Conservation (phyloP, 2,797 vertebrate genomes). For the Mionectes olivaceus region DNA sequence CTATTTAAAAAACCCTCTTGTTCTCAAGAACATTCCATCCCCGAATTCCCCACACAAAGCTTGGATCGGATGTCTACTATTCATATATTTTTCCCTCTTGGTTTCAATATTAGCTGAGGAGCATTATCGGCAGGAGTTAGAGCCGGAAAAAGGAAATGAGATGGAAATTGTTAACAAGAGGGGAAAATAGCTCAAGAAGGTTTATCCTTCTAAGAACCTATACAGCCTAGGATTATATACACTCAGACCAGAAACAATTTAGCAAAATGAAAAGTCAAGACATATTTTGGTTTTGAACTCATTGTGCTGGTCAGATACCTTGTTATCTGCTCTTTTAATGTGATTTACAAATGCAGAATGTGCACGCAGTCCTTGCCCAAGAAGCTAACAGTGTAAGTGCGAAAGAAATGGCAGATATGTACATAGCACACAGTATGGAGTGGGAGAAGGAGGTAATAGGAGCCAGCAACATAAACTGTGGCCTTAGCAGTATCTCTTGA, state of each 20-base stretch:
- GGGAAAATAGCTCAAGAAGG: slow-evolving; percentile 47
- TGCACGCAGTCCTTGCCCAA: neutral
- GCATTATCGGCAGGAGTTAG: slow-evolving; percentile 57
- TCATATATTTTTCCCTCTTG: slow-evolving; percentile 62
- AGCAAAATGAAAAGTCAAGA: neutral
- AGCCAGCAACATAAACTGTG: neutral
- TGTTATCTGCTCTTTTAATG: neutral
- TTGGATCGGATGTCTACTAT: slow-evolving; percentile 73
- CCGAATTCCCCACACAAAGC: slow-evolving; percentile 45
- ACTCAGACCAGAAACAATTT: neutral
- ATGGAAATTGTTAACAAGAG: slow-evolving; percentile 66
- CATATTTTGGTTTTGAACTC: neutral
- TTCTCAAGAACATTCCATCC: slow-evolving; percentile 68
- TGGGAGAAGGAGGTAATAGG: neutral
- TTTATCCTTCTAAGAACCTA: slow-evolving; percentile 62
- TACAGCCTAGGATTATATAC: neutral
- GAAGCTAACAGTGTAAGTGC: neutral
- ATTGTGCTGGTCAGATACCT: neutral
- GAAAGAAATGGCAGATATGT: neutral
- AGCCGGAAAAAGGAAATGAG: slow-evolving; percentile 66
- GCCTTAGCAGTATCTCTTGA: neutral
- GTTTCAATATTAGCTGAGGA: slow-evolving; percentile 62
- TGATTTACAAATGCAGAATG: neutral
- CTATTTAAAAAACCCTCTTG: slow-evolving; percentile 41
- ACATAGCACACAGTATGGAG: neutral